Evolutionary conservation across 2,888 invertebrate species (phyloP), one percentile per base, ranked within the genome.

Genomic region (Limnephilus rhombicus): DNA sequence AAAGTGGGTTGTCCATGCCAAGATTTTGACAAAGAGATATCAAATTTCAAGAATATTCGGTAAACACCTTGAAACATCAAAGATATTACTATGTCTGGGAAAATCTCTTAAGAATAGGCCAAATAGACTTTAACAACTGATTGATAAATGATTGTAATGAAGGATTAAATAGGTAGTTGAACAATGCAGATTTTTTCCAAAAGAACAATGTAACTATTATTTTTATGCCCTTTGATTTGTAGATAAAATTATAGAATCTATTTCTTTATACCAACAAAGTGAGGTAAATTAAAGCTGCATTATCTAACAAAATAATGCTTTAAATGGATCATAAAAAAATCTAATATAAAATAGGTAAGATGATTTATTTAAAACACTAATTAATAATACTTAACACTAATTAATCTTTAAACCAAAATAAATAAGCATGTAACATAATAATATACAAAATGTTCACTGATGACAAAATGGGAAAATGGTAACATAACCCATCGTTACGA

Each of bases 351-450:
- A 88, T 80, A 89, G 9, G 80, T 80, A 89, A 80, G 80, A 89
- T 80, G 37, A 34, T 80, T 80, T 53, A 82, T 34, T 86, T 86
- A 45, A 89, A 80, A 80, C 41, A 80, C 37, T 88, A 34, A 53
- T 34, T 88, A 34, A 53, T 34, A 89, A 80, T 89, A 37, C 88
- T 80, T 89, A 89, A 89, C 4, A 89, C 31, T 80, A 37, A 89
- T 34, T 88, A 34, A 68, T 88, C 68, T 88, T 88, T 89, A 89
- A 89, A 89, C 68, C 31, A 89, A 89, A 89, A 89, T 89, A 89
- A 89, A 89, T 89, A 89, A 89, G 80, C 80, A 68, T 37, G 80
- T 89, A 89, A 89, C 88, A 89, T 68, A 87, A 89, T 53, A 83
- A 83, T 87, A 68, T 87, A 87, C 34, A 87, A 12, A 68, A 83